A percentile compares a stretch with the other conserved stretches of the same genome.
Conservation (phyloP, 2,113 vertebrate species). For the Python bivittatus region DNA sequence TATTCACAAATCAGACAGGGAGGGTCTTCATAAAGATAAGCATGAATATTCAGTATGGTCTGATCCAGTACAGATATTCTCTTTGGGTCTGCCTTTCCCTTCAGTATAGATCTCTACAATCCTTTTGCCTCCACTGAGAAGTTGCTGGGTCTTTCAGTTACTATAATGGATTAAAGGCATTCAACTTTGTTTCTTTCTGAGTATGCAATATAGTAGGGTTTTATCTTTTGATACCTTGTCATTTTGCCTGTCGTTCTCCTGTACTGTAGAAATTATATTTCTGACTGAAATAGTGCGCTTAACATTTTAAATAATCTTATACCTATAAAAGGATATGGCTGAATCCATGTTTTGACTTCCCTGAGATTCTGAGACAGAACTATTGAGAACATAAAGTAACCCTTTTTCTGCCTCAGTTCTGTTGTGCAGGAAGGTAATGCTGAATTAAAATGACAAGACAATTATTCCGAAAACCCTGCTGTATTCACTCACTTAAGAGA, state of each 20-base stretch:
- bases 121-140: background rate
- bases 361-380: constrained; percentile 12
- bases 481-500: constrained; percentile 18
- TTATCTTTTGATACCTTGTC: background rate
- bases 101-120: background rate
- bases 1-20: background rate
- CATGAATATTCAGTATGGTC: background rate
- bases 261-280: background rate
- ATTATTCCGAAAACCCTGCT: constrained; percentile 13
- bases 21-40: background rate
- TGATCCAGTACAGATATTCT: background rate
- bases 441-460: constrained; percentile 11
- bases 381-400: background rate
- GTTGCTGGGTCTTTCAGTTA: background rate
- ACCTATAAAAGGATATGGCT: background rate
- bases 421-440: constrained; percentile 11
- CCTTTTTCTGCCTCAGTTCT: background rate
- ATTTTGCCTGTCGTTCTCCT: background rate
- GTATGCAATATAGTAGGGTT: background rate
- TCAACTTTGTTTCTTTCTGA: background rate
- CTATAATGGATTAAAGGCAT: background rate
- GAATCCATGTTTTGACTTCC: background rate
- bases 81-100: background rate
- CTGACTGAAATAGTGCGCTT: background rate
- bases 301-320: background rate